Evolutionary conservation across 1,140 invertebrate genomes (phyloP).

Genomic region (Caenorhabditis elegans): DNA sequence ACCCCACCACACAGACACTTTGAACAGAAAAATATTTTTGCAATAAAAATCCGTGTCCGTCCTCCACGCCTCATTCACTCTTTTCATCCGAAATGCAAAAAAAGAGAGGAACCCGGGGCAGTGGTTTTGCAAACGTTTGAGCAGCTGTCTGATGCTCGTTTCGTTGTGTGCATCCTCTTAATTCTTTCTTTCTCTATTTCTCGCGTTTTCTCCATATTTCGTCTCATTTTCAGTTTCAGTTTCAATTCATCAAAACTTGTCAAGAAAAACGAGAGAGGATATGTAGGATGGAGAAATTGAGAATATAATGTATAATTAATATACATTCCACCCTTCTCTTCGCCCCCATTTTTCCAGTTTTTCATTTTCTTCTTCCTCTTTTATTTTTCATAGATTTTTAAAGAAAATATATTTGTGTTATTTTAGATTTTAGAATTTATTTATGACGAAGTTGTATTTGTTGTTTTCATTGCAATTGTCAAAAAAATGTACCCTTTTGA

Average conservation of each 20-base stretch:
- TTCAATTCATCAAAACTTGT: constrained; percentile 12
- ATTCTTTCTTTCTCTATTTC: background rate
- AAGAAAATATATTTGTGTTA: too few species aligned
- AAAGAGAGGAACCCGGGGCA: background rate
- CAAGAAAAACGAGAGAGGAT: background rate
- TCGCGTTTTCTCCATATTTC: background rate
- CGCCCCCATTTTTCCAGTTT: background rate
- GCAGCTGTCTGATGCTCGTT: constrained; percentile 14
- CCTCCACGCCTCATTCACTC: background rate
- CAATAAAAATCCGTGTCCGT: background rate
- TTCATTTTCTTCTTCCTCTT: background rate
- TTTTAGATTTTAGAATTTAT: too few species aligned
- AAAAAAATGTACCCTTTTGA: too few species aligned
- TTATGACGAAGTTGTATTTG: too few species aligned
- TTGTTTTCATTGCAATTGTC: too few species aligned
- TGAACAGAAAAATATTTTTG: too few species aligned
- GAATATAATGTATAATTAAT: constrained; percentile 13
- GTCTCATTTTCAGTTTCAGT: background rate
- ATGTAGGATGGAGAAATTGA: background rate
- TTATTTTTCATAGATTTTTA: background rate
- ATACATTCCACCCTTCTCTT: background rate
- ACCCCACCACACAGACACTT: background rate
- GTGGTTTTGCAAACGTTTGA: constrained; percentile 29
- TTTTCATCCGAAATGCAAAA: background rate
- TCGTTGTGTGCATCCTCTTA: background rate